Percentiles rank a stretch among this genome's conserved stretches.
These are phyloP conservation scores for Indicator indicator DNA, from an alignment of 2,113 vertebrate genomes.

Conservation along the genomic window DNA sequence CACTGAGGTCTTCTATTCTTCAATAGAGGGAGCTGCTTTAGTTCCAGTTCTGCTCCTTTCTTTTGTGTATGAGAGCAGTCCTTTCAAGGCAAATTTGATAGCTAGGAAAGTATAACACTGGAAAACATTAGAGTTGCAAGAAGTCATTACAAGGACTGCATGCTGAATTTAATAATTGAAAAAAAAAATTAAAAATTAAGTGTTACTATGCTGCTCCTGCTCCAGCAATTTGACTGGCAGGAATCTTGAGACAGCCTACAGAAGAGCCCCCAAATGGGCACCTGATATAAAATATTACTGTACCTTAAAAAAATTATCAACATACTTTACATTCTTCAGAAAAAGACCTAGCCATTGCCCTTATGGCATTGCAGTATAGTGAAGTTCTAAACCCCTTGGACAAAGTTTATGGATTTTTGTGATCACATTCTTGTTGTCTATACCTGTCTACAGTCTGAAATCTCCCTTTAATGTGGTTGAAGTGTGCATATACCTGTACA, in stretches of 20 bases:
- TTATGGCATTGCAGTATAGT: neutral
- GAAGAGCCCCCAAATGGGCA: neutral
- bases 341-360: neutral
- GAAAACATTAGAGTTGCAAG: neutral
- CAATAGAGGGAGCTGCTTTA: neutral
- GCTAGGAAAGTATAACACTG: neutral
- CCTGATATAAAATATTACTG: neutral
- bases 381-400: neutral
- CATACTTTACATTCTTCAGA: neutral
- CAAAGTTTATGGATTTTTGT: neutral
- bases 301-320: neutral
- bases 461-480: neutral
- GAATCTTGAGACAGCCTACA: neutral
- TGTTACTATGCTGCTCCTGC: neutral
- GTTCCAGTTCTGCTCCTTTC: neutral
- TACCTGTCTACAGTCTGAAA: neutral
- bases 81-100: neutral
- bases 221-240: neutral
- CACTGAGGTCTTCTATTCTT: neutral
- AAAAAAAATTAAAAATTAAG: neutral
- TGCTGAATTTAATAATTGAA: neutral
- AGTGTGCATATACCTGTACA: neutral
- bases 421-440: neutral
- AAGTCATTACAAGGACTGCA: neutral
- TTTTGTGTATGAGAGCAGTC: neutral